phyloP scores from a whole-genome alignment of 1,140 invertebrate genomes.

The Bactericera cockerelli region DNA sequence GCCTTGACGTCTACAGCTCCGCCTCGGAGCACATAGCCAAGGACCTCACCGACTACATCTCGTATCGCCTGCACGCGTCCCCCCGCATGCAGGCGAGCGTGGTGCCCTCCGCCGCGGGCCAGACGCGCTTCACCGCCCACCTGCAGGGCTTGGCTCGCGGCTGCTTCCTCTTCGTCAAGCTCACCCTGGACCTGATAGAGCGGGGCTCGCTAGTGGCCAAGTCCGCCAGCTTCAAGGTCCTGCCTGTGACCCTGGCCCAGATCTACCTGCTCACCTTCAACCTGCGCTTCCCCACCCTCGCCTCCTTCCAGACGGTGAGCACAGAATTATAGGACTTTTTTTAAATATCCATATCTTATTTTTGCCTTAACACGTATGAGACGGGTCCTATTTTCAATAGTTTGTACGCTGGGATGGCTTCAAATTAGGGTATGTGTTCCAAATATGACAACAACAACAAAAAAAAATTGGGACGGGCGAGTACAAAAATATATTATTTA shows the following conservation, averaged over 20 bases:
- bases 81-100: slow-evolving; percentile 71
- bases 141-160: slow-evolving; percentile 66
- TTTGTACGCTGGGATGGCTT: too few species aligned
- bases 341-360: too few species aligned
- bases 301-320: slow-evolving; percentile 72
- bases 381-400: too few species aligned
- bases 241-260: slow-evolving; percentile 81
- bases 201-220: slow-evolving; percentile 84
- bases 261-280: slow-evolving; percentile 90
- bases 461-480: too few species aligned
- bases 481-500: too few species aligned
- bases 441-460: too few species aligned
- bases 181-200: slow-evolving; percentile 86
- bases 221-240: slow-evolving; percentile 78
- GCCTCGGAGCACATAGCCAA: slow-evolving; percentile 54
- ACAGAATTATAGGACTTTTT: too few species aligned
- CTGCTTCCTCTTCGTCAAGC: slow-evolving; percentile 80
- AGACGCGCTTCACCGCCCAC: slow-evolving; percentile 60
- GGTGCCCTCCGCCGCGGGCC: slow-evolving; percentile 38
- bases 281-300: slow-evolving; percentile 71
- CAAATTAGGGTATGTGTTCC: too few species aligned
- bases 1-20: slow-evolving; percentile 43
- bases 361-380: too few species aligned
- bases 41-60: slow-evolving; percentile 76
- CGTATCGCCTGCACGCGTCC: slow-evolving; percentile 58